These are phyloP conservation scores for Rhodophaea formosa DNA, from an alignment of 2,888 invertebrate genomes.

Conservation along the genomic window DNA sequence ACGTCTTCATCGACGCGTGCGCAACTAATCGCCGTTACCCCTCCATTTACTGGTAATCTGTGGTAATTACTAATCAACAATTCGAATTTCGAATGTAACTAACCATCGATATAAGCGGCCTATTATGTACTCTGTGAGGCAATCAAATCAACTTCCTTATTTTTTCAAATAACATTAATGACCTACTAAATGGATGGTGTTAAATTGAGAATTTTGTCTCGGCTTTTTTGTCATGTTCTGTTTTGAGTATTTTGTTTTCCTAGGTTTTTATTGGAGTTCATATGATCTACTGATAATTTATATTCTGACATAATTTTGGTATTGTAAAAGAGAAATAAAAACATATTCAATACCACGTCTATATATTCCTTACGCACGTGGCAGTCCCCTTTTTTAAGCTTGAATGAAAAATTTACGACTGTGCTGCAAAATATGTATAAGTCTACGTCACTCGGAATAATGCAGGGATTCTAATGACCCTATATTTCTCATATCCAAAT, in stretches of 20 bases:
- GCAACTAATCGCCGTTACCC: constrained; percentile 61
- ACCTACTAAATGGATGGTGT: constrained; percentile 58
- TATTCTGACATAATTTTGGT: neutral
- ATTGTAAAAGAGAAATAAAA: no score
- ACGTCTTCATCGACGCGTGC: constrained; percentile 70
- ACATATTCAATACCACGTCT: no score
- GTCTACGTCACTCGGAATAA: no score
- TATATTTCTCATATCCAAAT: no score
- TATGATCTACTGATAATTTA: neutral
- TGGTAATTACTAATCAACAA: constrained; percentile 31
- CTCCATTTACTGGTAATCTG: constrained; percentile 43
- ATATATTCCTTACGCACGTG: no score
- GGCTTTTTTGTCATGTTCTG: constrained; percentile 38
- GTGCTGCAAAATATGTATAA: no score
- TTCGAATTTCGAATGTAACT: constrained; percentile 37
- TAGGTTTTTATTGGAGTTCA: neutral
- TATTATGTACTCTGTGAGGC: constrained; percentile 51
- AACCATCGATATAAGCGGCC: constrained; percentile 30
- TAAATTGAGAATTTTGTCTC: constrained; percentile 61
- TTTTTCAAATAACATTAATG: constrained; percentile 39
- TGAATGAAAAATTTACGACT: no score
- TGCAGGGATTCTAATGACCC: no score
- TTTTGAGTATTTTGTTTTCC: constrained; percentile 28
- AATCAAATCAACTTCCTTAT: constrained; percentile 56
- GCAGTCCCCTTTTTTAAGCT: no score